These are phyloP conservation scores for Tiliacea aurago DNA, from an alignment of 2,888 invertebrate genomes.

Conservation along the genomic window DNA sequence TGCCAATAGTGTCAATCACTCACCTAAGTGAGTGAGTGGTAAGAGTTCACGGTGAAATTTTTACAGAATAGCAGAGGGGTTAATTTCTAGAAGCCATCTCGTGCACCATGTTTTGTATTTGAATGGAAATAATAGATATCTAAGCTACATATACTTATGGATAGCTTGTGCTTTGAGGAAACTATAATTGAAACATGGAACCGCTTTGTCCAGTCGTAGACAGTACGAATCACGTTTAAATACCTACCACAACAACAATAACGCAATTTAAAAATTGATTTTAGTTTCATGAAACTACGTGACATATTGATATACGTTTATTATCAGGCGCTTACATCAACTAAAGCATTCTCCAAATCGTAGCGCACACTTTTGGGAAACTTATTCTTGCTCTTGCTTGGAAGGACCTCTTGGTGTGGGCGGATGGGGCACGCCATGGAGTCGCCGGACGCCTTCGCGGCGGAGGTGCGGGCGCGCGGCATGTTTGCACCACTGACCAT, in stretches of 20 bases:
- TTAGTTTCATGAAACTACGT: neutral
- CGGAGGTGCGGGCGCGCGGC: constrained; percentile 45
- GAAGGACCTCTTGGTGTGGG: constrained; percentile 60
- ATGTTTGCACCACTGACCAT: constrained; percentile 50
- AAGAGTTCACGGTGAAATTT: neutral
- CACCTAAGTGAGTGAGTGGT: too few species aligned
- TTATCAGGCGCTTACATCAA: constrained; percentile 78
- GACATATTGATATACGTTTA: constrained; percentile 22
- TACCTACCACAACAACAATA: too few species aligned
- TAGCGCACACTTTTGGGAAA: constrained; percentile 82
- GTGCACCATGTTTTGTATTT: too few species aligned
- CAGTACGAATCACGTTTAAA: neutral
- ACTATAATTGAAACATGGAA: neutral
- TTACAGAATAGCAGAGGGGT: too few species aligned
- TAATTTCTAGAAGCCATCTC: too few species aligned
- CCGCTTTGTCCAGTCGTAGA: neutral
- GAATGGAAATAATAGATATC: too few species aligned
- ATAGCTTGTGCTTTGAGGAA: neutral
- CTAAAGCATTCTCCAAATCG: constrained; percentile 85
- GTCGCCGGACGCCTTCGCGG: constrained; percentile 66
- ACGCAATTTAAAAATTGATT: neutral
- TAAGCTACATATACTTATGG: too few species aligned
- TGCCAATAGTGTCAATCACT: too few species aligned
- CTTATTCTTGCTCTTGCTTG: constrained; percentile 75
- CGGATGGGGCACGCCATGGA: constrained; percentile 47